A percentile compares a stretch with the other conserved stretches of the same genome.
phyloP scores from a whole-genome alignment of 2,888 invertebrate genomes.

The Herminia tarsipennalis region DNA sequence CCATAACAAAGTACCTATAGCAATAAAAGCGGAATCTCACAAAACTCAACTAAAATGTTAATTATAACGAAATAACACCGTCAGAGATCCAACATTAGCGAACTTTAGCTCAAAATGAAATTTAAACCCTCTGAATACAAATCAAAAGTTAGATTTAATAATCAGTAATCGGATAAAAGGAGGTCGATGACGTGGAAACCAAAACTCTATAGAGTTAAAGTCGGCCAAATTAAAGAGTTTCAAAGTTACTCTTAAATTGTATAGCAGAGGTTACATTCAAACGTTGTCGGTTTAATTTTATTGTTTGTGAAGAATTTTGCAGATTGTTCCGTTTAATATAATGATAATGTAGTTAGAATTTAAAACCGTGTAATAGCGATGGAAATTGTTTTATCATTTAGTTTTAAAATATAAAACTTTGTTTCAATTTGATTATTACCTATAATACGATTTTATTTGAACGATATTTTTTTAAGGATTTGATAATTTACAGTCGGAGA shows the following conservation, averaged over 20 bases:
- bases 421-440: neutral
- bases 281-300: constrained; percentile 20
- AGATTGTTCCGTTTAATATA: neutral
- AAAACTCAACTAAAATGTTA: constrained; percentile 39
- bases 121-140: constrained; percentile 61
- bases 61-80: constrained; percentile 46
- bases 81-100: constrained; percentile 40
- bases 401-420: neutral
- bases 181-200: constrained; percentile 63
- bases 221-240: constrained; percentile 55
- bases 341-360: constrained; percentile 4
- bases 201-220: constrained; percentile 36
- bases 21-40: constrained; percentile 14
- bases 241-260: constrained; percentile 38
- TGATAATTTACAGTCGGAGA: too few species aligned
- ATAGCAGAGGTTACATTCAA: constrained; percentile 32
- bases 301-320: constrained; percentile 13
- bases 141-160: constrained; percentile 68
- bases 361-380: neutral
- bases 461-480: too few species aligned
- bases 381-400: constrained; percentile 1
- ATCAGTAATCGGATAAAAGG: constrained; percentile 71
- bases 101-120: constrained; percentile 64
- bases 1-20: constrained; percentile 16
- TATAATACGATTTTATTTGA: neutral